Percentiles rank a stretch among this genome's conserved stretches.
phyloP scores from a whole-genome alignment of 64 coral and sea anemone genomes.

The Actinia equina region DNA sequence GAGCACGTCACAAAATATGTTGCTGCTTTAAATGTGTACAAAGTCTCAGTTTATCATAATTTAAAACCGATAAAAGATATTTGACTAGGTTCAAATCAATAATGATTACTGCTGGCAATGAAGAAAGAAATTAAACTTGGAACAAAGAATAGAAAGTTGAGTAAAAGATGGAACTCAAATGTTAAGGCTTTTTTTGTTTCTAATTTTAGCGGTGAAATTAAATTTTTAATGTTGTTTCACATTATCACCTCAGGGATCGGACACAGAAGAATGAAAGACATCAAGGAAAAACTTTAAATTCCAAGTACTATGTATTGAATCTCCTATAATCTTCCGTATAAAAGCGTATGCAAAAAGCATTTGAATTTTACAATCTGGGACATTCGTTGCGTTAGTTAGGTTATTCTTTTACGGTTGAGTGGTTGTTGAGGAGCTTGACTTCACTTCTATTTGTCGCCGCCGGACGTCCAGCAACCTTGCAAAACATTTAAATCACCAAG shows the following conservation, averaged over 20 bases:
- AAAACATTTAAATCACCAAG: background rate
- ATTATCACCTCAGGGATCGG: background rate
- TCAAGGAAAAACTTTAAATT: background rate
- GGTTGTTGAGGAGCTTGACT: background rate
- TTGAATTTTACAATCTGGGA: background rate
- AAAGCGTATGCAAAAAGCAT: background rate
- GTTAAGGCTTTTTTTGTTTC: background rate
- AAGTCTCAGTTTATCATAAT: no score
- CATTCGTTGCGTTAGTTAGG: background rate
- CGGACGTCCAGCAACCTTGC: background rate
- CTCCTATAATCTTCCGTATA: background rate
- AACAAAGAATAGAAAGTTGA: background rate
- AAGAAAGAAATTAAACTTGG: background rate
- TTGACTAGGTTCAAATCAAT: background rate
- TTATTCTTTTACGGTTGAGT: background rate
- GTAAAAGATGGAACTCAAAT: background rate
- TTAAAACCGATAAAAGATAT: background rate
- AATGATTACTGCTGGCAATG: background rate
- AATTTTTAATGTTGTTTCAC: background rate
- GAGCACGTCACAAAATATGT: no score
- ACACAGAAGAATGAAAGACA: background rate
- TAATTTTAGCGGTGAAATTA: background rate
- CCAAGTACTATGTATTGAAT: background rate
- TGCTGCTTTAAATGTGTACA: no score
- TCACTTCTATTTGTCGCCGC: background rate